Evolutionary conservation across 2,888 invertebrate species (phyloP).

Genomic region (Halocaridina rubra): DNA sequence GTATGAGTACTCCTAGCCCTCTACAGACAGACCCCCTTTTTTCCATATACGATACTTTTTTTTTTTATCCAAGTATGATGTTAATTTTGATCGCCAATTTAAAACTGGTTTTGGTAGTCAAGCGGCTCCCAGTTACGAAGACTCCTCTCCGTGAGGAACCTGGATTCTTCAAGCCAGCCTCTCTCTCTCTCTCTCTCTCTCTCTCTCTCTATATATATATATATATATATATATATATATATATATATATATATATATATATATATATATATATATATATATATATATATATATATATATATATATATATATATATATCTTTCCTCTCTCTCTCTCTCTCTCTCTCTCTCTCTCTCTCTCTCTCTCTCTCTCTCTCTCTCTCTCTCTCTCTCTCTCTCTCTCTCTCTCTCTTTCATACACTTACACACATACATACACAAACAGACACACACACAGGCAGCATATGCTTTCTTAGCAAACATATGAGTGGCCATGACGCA

Average conservation of each 20-base stretch:
- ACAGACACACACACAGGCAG: too few relatives aligned
- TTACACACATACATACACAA: background rate
- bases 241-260: background rate
- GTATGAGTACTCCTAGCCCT: too few relatives aligned
- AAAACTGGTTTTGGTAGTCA: too few relatives aligned
- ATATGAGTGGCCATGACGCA: too few relatives aligned
- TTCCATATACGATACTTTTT: too few relatives aligned
- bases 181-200: background rate
- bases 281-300: background rate
- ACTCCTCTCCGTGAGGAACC: too few relatives aligned
- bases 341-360: background rate
- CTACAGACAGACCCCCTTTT: too few relatives aligned
- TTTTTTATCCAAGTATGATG: background rate
- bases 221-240: background rate
- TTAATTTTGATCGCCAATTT: too few relatives aligned
- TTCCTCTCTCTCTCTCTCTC: background rate
- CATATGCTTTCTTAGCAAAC: too few relatives aligned
- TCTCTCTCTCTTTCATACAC: background rate
- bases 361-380: background rate
- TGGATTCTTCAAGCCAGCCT: too few relatives aligned
- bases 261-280: background rate
- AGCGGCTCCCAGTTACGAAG: too few relatives aligned
- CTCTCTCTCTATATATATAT: too few relatives aligned
- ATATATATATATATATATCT: background rate
- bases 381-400: background rate